Base-by-base conservation (phyloP, 2,888 invertebrate genomes). In the Girardia tigrina region DNA sequence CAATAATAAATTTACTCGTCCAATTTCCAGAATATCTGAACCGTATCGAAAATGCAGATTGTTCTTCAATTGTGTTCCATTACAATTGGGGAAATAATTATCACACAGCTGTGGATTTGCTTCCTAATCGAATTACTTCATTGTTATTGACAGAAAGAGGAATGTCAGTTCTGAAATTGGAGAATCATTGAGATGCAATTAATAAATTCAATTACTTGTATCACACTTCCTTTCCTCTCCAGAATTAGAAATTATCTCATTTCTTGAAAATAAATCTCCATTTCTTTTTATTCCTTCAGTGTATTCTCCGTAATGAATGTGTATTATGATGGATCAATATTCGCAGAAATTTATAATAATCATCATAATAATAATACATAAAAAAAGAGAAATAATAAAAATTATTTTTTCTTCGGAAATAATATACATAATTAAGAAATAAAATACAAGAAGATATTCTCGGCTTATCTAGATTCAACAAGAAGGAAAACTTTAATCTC, bases 201-300 rank as follows among this genome's bases (percentile, higher is more conserved):
- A 56, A 56, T 56, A n/a, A 56, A 56, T 56, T 56, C 56, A 56
- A 56, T 56, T 56, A 56, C 56, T 56, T 56, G 56, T 56, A 56
- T 56, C 56, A 56, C 56, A 56, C 56, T 56, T 56, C 56, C 56
- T 56, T 56, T 56, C 56, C 56, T 56, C 56, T 56, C 56, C 56
- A 56, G 56, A 56, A 56, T 12, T 12, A 56, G 56, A n/a, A 56
- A 56, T 56, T 56, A 56, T 56, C 23, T 56, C 56, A 56, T 56
- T 56, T 56, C 56, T 56, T n/a, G 56, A 56, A 56, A 56, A 20
- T 56, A 56, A 56, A 8, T 56, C 56, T 56, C 4, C 2, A 56
- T n/a, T 56, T 56, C 23, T 23, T 56, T 36, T 36, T 16, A 36
- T 36, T n/a, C n/a, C n/a, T n/a, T n/a, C n/a, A n/a, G n/a, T n/a